Evolutionary conservation across 1,140 invertebrate species (phyloP), one percentile per base, ranked within the genome.

Genomic region (Telenomus remus): DNA sequence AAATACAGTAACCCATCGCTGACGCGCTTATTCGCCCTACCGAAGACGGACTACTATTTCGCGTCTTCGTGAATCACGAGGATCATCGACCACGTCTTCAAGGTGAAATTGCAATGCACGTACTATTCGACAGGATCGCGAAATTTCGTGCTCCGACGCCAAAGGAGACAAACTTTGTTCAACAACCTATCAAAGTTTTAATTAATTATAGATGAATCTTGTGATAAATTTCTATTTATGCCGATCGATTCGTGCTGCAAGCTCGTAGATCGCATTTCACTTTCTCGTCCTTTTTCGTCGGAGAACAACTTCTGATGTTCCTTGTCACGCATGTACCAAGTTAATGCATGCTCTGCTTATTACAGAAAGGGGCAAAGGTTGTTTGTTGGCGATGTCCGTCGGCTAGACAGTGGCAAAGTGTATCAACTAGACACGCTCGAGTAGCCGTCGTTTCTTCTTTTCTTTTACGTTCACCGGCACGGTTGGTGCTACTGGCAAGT

Each of bases 1-100:
- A 81, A 82, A 84, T 84, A 84, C 79, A 79, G 76, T 78, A 80
- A 79, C 70, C 79, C 80, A 76, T 80, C 77, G 79, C 78, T 78
- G 78, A 80, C 68, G 65, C 69, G 74, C 66, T 78, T 78, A 78
- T 78, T 66, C 76, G 55, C 63, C 71, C 57, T 78, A 75, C 68
- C 76, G 71, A 79, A 75, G 76, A 79, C 59, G 71, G 76, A 75
- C 71, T 75, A 79, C 71, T 69, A 79, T 79, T 78, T 69, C 71
- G 76, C 71, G 66, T 78, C 76, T 78, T 78, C 72, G 49, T 69
- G 68, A 79, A 76, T 72, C 77, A 79, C 72, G 72, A 79, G 69
- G 68, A 79, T 79, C 77, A 79, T 79, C 77, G 72, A 79, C 72
- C 69, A 70, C 69, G 64, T 79, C 72, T 72, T 76, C 66, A 56